Base-by-base conservation (phyloP, 1,140 invertebrate species). In the Meteorus sp. region DNA sequence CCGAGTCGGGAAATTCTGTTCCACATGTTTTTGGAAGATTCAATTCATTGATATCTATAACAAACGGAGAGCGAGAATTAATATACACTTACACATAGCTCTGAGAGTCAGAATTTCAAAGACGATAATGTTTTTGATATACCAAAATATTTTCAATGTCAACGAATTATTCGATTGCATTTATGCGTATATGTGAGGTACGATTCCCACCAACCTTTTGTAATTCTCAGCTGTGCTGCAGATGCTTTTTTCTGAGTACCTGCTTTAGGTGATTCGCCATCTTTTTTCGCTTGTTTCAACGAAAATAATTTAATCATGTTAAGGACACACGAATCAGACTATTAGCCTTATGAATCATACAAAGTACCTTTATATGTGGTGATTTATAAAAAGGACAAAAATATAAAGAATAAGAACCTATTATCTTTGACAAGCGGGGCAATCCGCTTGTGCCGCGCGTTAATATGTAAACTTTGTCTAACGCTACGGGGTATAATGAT, bases 281-380 rank as follows among this genome's bases (percentile, higher is more conserved):
- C 94, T 84, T 97, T 97, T 84, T 96, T 95, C 81, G 96, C 93
- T 85, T 97, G 93, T 85, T 97, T 98, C 71, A 97, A 83, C 53
- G 94, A 95, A 86, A 97, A 98, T 82, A 98, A 86, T 87, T 97
- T 97, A 79, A 98, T 97, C 95, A 98, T 97, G 71, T 75, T 82
- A 74, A 58, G 55, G 51, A 48, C 2, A 31, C 45, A 25, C 56
- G 11, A 19, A 47, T 48, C 37, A 58, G 20, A 52, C 35, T 61
- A 37, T 48, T 8, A 20, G 52, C 39, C n/a, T 41, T 23, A 63
- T 56, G 62, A 65, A 62, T 50, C 69, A 69, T 71, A 71, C 66
- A 70, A 65, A 55, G 33, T 23, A 19, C 3, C 39, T 47, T 59
- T 15, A 35, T 44, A 47, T 33, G 19, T 8, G 53, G 31, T 33